These are phyloP conservation scores for Himantopus leucocephalus DNA, from an alignment of 2,113 vertebrate species.

Conservation along the genomic window DNA sequence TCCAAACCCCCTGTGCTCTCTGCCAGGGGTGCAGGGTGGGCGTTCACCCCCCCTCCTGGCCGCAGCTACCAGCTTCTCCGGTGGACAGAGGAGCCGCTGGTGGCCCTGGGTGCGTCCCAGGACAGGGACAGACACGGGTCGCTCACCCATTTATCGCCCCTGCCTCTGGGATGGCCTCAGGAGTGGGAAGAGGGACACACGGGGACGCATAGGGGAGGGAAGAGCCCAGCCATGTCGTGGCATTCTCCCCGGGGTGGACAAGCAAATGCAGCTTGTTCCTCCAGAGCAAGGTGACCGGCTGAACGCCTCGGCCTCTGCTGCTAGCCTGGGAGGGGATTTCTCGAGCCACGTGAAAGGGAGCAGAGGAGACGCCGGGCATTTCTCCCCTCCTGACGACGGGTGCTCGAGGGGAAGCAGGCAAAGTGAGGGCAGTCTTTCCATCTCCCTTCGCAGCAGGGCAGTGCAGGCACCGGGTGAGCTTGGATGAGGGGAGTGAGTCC, in stretches of 20 bases:
- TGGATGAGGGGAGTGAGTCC: rapidly evolving
- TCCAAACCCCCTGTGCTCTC: background rate
- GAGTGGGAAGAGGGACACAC: background rate
- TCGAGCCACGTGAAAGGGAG: background rate
- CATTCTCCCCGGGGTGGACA: no score
- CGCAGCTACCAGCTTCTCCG: background rate
- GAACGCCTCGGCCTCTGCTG: background rate
- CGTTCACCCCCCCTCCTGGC: background rate
- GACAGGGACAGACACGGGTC: background rate
- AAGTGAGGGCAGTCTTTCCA: rapidly evolving
- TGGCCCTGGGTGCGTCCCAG: background rate
- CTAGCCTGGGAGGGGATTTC: background rate
- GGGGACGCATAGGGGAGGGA: background rate
- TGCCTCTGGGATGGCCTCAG: background rate
- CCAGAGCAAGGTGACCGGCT: background rate
- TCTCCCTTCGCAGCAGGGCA: background rate
- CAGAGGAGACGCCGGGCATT: rapidly evolving
- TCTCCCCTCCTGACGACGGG: background rate
- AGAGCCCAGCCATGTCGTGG: background rate
- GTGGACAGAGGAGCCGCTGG: rapidly evolving
- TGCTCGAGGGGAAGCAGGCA: background rate
- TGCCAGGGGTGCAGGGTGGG: background rate
- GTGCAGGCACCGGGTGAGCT: background rate
- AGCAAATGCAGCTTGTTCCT: rapidly evolving
- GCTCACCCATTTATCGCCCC: background rate